Evolutionary conservation across 2,113 vertebrate genomes (phyloP).

Genomic region (Siphamia tubifer): DNA sequence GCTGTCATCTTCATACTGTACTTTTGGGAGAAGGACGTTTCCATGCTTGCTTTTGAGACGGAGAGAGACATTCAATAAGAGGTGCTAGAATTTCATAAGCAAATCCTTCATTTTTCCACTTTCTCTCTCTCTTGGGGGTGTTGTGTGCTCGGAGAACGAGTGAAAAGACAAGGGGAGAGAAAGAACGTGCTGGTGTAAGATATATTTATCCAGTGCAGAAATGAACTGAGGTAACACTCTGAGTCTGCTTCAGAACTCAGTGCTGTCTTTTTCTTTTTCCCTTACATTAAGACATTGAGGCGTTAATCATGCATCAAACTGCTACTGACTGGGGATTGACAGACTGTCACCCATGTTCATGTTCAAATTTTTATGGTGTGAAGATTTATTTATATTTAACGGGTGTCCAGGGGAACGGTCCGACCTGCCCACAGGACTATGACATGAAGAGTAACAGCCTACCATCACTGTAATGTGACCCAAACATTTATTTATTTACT

Average conservation of each 20-base stretch:
- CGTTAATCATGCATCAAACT: too few species aligned
- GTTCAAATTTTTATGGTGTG: too few species aligned
- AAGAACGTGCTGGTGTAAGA: constrained; percentile 28
- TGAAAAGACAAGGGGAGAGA: constrained; percentile 1
- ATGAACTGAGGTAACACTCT: constrained; percentile 3
- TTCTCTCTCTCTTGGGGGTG: constrained; percentile 35
- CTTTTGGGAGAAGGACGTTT: constrained; percentile 47
- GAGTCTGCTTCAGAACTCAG: not conserved
- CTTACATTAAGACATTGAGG: not conserved
- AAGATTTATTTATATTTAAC: too few species aligned
- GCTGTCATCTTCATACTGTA: constrained; percentile 60
- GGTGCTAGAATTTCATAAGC: constrained; percentile 60
- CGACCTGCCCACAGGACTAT: too few species aligned
- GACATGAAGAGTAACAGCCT: too few species aligned
- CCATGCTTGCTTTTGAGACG: constrained; percentile 28
- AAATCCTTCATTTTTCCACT: constrained; percentile 50
- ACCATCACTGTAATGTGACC: too few species aligned
- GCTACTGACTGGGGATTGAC: too few species aligned
- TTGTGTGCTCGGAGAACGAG: constrained; percentile 22
- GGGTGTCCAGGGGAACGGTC: too few species aligned
- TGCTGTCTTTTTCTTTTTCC: not conserved
- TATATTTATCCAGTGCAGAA: constrained; percentile 41
- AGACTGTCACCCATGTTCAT: too few species aligned
- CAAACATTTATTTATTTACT: too few species aligned
- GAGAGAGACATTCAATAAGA: constrained; percentile 38